Percentiles rank a stretch among this genome's conserved stretches.
These are phyloP conservation scores for Sycophila sp. DNA, from an alignment of 1,140 invertebrate genomes.

Conservation along the genomic window DNA sequence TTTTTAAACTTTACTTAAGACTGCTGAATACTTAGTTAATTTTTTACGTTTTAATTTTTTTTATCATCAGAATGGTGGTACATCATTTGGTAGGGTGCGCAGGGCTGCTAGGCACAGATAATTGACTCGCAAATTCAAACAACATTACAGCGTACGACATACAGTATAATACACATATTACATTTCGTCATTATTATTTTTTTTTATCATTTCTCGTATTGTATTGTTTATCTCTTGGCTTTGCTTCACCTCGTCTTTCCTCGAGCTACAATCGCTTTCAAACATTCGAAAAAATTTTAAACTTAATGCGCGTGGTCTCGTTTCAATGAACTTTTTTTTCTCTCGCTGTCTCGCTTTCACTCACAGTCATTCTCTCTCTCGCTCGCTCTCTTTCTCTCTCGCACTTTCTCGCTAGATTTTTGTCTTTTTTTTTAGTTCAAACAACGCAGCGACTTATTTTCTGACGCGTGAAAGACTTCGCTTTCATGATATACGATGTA, in stretches of 20 bases:
- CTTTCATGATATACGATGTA: background rate
- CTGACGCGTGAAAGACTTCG: constrained; percentile 7
- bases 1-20: constrained; percentile 36
- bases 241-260: background rate
- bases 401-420: constrained; percentile 1
- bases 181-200: constrained; percentile 47
- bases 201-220: constrained; percentile 40
- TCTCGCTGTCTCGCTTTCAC: background rate
- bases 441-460: constrained; percentile 19
- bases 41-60: constrained; percentile 47
- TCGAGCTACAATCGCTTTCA: constrained; percentile 9
- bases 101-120: constrained; percentile 69
- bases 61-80: constrained; percentile 64
- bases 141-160: constrained; percentile 68
- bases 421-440: background rate
- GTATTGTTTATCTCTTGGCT: constrained; percentile 12
- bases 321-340: constrained; percentile 4
- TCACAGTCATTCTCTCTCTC: background rate
- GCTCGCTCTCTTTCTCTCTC: constrained; percentile 5
- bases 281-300: constrained; percentile 13
- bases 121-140: constrained; percentile 69
- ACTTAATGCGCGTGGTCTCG: background rate
- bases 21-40: constrained; percentile 34
- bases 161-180: constrained; percentile 65
- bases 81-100: constrained; percentile 67